Base-by-base conservation (phyloP, 2,888 invertebrate genomes). In the Drosophila cracens region DNA sequence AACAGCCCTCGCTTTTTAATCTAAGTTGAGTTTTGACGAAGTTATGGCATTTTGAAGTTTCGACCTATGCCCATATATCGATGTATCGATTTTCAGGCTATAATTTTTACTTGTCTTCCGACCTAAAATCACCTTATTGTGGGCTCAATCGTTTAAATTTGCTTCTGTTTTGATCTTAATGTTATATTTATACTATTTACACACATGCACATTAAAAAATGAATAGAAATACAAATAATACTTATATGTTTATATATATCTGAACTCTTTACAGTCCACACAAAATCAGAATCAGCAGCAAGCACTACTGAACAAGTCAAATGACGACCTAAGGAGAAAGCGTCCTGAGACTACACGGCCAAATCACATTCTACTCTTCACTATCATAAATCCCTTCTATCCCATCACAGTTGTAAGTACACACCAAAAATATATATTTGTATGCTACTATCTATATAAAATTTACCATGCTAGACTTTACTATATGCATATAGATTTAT, bases 391-490 rank as follows among this genome's bases (percentile, higher is more conserved):
- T 94, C 99, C 99, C 76, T 97, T 98, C 93, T 99, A 99, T 94
- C 99, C 99, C 74, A 99, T 99, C 94, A 99, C 99, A 94, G 99
- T 99, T 96, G 99, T 99, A 94, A 97, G 98, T 97, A 85, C 81
- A 80, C 75, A 57, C 60, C 58, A 66, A 66, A 69, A 64, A 59
- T 53, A 54, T 57, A 64, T 76, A 62, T 40, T 54, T 54, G 38
- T 43, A 34, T 27, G n/a, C 18, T 25, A 16, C 25, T 33, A n/a
- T 21, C 46, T 48, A 52, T 61, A 61, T 62, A 11, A n/a, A 63
- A 38, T 63, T 29, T 40, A 56, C 33, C 33, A 25, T 18, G 18
- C 52, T 3, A 52, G 25, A 25, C 46, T 16, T n/a, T 8, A 25
- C 34, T 6, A 38, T 56, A 56, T 38, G 16, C 16, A 46, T 8